Conservation (phyloP, 2,797 vertebrate genomes). For the Orientallactaga sibirica region DNA sequence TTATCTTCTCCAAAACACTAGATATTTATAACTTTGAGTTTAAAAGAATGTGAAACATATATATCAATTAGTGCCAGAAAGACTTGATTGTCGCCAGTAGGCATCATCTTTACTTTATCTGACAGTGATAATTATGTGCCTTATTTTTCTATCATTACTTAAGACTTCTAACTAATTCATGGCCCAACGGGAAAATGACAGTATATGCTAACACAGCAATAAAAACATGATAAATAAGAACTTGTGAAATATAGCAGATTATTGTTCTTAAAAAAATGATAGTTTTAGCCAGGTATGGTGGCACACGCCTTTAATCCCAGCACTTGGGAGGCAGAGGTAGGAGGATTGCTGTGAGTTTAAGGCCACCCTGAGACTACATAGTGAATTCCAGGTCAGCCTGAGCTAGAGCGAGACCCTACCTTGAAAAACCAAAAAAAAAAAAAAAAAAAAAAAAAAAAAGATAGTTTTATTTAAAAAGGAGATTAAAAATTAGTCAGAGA, state of each 20-base stretch:
- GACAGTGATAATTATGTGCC: not conserved
- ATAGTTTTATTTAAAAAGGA: not conserved
- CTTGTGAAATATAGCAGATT: not conserved
- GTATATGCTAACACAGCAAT: constrained; percentile 35
- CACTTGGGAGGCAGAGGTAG: too few species aligned
- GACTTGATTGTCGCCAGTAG: not conserved
- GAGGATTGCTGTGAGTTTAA: too few species aligned
- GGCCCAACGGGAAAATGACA: not conserved
- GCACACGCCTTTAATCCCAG: too few species aligned
- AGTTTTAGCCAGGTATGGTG: too few species aligned
- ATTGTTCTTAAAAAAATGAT: not conserved
- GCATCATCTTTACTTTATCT: not conserved
- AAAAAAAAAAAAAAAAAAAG: not conserved
- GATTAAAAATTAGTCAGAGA: constrained; percentile 6
- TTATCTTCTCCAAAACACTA: constrained; percentile 11
- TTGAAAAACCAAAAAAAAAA: not conserved
- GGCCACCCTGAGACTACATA: too few species aligned
- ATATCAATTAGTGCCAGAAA: not conserved
- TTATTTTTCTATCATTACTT: not conserved
- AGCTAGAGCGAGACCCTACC: too few species aligned
- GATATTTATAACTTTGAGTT: not conserved
- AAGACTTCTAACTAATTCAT: constrained; percentile 59
- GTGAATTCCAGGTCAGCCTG: too few species aligned
- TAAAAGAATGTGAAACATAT: not conserved
- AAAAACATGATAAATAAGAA: constrained; percentile 12